phyloP scores from a whole-genome alignment of 2,797 vertebrate species.

The Hypotaenidia okinawae region DNA sequence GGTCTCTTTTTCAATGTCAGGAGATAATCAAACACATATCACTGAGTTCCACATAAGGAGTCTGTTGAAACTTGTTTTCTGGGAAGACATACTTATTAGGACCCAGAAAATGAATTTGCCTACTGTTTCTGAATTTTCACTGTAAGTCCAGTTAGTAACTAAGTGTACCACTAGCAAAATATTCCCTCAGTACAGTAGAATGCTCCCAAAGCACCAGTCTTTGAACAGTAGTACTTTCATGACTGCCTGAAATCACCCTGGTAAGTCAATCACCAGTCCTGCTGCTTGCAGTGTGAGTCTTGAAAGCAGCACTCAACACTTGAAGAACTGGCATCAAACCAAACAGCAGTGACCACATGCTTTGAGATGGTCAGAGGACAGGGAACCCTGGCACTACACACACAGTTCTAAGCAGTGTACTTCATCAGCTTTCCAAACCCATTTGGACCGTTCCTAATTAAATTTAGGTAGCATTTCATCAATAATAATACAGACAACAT shows the following conservation, averaged over 20 bases:
- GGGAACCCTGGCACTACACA: background rate
- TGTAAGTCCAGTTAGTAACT: background rate
- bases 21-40: slow-evolving; percentile 28
- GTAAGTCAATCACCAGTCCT: slow-evolving; percentile 46
- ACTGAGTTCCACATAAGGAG: background rate
- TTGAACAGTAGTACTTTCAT: slow-evolving; percentile 43
- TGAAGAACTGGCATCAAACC: slow-evolving; percentile 57
- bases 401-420: background rate
- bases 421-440: background rate
- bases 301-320: background rate
- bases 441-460: background rate
- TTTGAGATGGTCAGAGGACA: slow-evolving; percentile 33
- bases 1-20: background rate
- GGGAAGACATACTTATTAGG: background rate
- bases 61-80: slow-evolving; percentile 49
- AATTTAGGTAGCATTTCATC: background rate
- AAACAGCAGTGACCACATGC: slow-evolving; percentile 20
- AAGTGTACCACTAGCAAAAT: background rate
- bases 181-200: background rate
- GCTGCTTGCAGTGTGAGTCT: slow-evolving; percentile 42
- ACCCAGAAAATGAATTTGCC: slow-evolving; percentile 2
- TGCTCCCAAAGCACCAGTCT: slow-evolving; percentile 19
- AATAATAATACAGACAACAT: background rate
- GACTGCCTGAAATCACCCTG: slow-evolving; percentile 33
- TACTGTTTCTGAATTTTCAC: background rate